Conservation (phyloP, 2,888 invertebrate genomes). For the Antheraea assamensis region DNA sequence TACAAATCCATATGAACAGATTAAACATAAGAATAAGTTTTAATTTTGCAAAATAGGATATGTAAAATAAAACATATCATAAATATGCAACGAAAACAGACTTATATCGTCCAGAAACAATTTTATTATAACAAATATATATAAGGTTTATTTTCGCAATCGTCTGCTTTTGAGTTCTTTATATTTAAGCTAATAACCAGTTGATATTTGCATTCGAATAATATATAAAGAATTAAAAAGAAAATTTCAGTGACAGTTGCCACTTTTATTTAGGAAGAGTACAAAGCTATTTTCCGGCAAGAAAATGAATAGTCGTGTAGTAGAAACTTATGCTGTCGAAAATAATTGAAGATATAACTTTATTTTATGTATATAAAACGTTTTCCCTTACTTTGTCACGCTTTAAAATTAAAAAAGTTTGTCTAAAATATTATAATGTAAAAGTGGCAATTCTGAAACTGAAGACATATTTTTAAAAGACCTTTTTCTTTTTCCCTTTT, state of each 20-base stretch:
- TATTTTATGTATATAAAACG: neutral
- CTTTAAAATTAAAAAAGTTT: slow-evolving; percentile 1
- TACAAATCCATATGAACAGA: slow-evolving; percentile 3
- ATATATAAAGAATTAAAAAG: neutral
- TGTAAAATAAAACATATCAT: slow-evolving; percentile 7
- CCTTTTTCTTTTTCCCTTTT: slow-evolving; percentile 1
- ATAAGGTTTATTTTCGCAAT: neutral
- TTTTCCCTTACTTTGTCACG: slow-evolving; percentile 4
- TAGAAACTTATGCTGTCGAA: neutral
- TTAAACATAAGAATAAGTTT: neutral
- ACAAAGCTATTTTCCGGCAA: neutral
- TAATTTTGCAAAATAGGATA: neutral
- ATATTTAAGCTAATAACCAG: neutral
- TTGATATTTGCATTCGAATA: neutral
- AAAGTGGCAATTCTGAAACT: slow-evolving; percentile 1
- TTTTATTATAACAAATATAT: neutral
- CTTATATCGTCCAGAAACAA: neutral
- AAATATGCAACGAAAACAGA: slow-evolving; percentile 4
- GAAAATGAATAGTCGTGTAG: neutral
- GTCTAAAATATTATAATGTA: neutral
- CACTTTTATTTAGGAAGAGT: neutral
- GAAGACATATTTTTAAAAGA: neutral
- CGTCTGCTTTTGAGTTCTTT: slow-evolving; percentile 11
- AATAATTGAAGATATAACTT: neutral
- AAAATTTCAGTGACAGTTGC: neutral